Base-by-base conservation (phyloP, 2,797 vertebrate species). In the Leptatherina wallacei region DNA sequence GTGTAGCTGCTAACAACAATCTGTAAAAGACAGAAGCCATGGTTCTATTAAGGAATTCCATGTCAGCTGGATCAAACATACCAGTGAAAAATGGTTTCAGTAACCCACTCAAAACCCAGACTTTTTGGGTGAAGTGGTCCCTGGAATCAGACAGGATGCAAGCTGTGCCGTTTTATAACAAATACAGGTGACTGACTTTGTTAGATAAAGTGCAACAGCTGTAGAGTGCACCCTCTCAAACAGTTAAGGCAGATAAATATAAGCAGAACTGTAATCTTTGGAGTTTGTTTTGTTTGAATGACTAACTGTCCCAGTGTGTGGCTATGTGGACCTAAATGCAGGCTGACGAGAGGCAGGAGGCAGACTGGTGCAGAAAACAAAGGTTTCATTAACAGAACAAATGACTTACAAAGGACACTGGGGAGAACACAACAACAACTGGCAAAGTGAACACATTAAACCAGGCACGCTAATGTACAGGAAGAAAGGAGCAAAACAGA, bases 181-280 rank as follows among this genome's bases (percentile, higher is more conserved):
- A 70, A 51, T 40, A 56, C 71, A 85, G 68, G 63, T 86, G 62
- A 83, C 74, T 77, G 54, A 40, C 24, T 64, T 42, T 68, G 56
- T 84, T 81, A 55, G 60, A 57, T 73, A 54, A 74, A 14, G 20
- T 64, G 54, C n/a, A 65, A 3, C 62, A 49, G 42, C 66, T 69
- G 67, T 42, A 30, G 32, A 33, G 18, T 20, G 20, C 42, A 51
- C 18, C 13, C 42, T 38, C n/a, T 49, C 33, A 32, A 32, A 67
- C 12, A 0, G 42, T 0, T 0, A n/a, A 59, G 10, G 18, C 4
- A 9, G 3, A 64, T 11, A 56, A 44, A 42, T 9, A 22, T 68
- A 66, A 59, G 27, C 13, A 14, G 20, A 47, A 13, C 20, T 75
- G 14, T 7, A 8, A n/a, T 42, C 65, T 40, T n/a, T 33, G n/a